Base-by-base conservation (phyloP, 1,140 invertebrate genomes). In the Conopomorpha cramerella region DNA sequence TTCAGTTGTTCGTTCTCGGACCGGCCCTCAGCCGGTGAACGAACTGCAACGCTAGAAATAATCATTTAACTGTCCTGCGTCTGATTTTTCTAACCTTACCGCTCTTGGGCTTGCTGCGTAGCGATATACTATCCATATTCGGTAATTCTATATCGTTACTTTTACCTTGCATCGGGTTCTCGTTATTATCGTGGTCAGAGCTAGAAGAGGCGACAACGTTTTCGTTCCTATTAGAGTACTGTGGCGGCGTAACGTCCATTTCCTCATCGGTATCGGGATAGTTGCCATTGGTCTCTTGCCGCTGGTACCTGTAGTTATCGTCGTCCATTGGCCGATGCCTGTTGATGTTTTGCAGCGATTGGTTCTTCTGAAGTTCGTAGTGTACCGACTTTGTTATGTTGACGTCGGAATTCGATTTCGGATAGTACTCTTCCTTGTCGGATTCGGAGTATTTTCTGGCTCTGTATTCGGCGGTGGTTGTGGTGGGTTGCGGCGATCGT, bases 21-120 rank as follows among this genome's bases (percentile, higher is more conserved):
- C 14, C 45, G 32, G 28, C 41, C 34, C 54, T 51, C 52, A 72
- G 46, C 44, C 68, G 66, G 40, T 72, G 54, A 42, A 72, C 58
- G 46, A 73, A 73, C 51, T 64, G 63, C 36, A 67, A 55, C 31
- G 60, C 61, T 19, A 71, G 45, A 61, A 70, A 51, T 36, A 77
- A 77, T 78, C 74, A 78, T 77, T 78, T 77, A 28, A 70, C 67
- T 30, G 63, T 65, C 55, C 64, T 48, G 41, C 68, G 49, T 46
- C 52, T 71, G 6, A 48, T 45, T 43, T 55, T 68, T 39, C 67
- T 61, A 51, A 68, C 62, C 65, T 64, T 71, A 18, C 67, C 56
- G 16, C 30, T 26, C 34, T 66, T 66, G 2, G 46, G 42, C 34
- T 67, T 71, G 25, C 38, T 53, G 36, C 58, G 71, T 2, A 68